A percentile compares a stretch with the other conserved stretches of the same genome.
Evolutionary conservation across 1,140 invertebrate species (phyloP).

Genomic region (Doryteuthis pealeii): DNA sequence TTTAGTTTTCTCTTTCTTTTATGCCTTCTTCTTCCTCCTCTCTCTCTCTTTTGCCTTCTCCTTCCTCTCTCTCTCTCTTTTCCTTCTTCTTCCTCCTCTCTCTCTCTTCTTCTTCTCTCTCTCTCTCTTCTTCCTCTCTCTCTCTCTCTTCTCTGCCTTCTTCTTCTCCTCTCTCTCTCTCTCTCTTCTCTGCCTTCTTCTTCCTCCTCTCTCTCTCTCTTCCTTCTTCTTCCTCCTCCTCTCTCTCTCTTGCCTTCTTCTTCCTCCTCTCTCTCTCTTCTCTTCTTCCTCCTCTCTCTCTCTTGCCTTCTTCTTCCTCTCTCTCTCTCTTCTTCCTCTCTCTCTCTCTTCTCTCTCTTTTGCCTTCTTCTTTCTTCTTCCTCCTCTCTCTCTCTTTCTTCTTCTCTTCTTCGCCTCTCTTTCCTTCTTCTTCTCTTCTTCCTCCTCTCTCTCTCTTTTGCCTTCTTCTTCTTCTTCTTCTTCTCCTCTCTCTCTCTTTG

Average conservation of each 20-base stretch:
- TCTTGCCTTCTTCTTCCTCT: neutral
- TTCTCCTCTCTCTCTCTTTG: neutral
- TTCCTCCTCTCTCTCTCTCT: neutral
- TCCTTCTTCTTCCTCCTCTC: too few species aligned
- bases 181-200: neutral
- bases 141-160: neutral
- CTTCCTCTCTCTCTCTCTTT: too few species aligned
- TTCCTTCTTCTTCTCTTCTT: neutral
- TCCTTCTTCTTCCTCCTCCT: neutral
- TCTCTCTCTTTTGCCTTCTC: too few species aligned
- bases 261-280: neutral
- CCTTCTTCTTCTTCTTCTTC: neutral
- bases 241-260: neutral
- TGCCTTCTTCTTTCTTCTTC: neutral
- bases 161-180: neutral
- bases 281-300: neutral
- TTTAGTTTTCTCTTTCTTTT: too few species aligned
- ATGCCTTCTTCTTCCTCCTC: too few species aligned
- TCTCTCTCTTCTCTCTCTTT: neutral
- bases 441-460: neutral
- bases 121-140: too few species aligned
- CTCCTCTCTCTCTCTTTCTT: neutral
- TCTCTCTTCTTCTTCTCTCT: too few species aligned
- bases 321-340: neutral
- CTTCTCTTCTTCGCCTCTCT: neutral